Evolutionary conservation across 2,888 invertebrate genomes (phyloP).

Genomic region (Blastobasis lacticolella): DNA sequence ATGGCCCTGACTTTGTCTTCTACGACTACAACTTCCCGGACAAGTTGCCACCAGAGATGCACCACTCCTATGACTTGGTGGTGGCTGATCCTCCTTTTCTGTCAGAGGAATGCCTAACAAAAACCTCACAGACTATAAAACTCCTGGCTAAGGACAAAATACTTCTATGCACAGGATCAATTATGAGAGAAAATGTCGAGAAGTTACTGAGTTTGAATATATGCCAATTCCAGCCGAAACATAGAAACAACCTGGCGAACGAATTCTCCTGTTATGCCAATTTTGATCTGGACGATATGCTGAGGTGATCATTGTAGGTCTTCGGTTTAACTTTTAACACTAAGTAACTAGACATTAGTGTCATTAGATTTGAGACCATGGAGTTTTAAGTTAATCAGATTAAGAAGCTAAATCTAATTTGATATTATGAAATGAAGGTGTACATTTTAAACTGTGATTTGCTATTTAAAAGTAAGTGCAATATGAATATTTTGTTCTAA

Average conservation of each 20-base stretch:
- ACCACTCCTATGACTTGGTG: slow-evolving; percentile 83
- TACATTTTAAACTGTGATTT: no score
- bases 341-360: not conserved
- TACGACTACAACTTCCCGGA: slow-evolving; percentile 92
- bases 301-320: slow-evolving; percentile 37
- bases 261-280: slow-evolving; percentile 94
- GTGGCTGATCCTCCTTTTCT: slow-evolving; percentile 97
- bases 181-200: slow-evolving; percentile 82
- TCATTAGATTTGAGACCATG: not conserved
- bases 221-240: slow-evolving; percentile 84
- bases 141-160: slow-evolving; percentile 83
- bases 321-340: not conserved
- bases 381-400: not conserved
- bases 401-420: no score
- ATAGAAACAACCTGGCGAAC: slow-evolving; percentile 93
- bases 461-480: no score
- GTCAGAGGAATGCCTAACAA: slow-evolving; percentile 91
- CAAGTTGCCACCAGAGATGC: slow-evolving; percentile 75
- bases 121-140: slow-evolving; percentile 85
- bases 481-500: not conserved
- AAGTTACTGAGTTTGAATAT: slow-evolving; percentile 77
- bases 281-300: slow-evolving; percentile 78
- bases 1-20: slow-evolving; percentile 84
- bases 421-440: no score
- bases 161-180: slow-evolving; percentile 90